Evolutionary conservation across 2,113 vertebrate genomes (phyloP), one percentile per base, ranked within the genome.

Genomic region (Alectura lathami): DNA sequence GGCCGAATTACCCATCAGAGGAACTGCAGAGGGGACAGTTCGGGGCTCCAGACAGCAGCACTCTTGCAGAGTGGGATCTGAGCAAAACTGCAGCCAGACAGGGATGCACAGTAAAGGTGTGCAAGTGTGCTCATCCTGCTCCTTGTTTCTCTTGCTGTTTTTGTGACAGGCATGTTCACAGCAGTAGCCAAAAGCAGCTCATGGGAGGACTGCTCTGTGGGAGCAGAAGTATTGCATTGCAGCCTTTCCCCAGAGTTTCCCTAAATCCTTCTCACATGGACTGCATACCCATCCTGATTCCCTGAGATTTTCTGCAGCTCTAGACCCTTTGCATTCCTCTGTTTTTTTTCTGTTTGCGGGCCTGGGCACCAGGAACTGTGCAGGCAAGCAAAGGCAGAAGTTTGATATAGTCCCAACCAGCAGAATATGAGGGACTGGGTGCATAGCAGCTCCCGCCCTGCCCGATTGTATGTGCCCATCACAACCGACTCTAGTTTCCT

Each of bases 121-220:
- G 43, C 66, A 68, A 26, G 29, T 32, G 9, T 36, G 11, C n/a
- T 34, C 24, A 4, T 50, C 24, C 24, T 34, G 45, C 45, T 18
- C 11, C 7, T 48, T 36, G 45, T 20, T 69, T 36, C n/a, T 38
- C 13, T 29, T 38, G 47, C 47, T 21, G 21, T 51, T 51, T 18
- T 3, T 0, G 1, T 47, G 53, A 63, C 32, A 9, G 5, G 0
- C 6, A 67, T 72, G 20, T 81, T 88, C 42, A 62, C 18, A 36
- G 13, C 17, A 43, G 9, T 34, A 88, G 80, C 23, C 11, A 8
- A 80, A 83, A 64, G 32, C 29, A 51, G 27, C 47, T 66, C 2
- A 0, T 47, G 47, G 38, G n/a, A 60, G 53, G 7, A 15, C 53
- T 60, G 13, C 20, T 68, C 34, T 20, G 11, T 9, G 11, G 36